Percentiles rank a stretch among this genome's conserved stretches.
These are phyloP conservation scores for Laticauda laticaudata DNA, from an alignment of 2,113 vertebrate genomes.

Conservation along the genomic window DNA sequence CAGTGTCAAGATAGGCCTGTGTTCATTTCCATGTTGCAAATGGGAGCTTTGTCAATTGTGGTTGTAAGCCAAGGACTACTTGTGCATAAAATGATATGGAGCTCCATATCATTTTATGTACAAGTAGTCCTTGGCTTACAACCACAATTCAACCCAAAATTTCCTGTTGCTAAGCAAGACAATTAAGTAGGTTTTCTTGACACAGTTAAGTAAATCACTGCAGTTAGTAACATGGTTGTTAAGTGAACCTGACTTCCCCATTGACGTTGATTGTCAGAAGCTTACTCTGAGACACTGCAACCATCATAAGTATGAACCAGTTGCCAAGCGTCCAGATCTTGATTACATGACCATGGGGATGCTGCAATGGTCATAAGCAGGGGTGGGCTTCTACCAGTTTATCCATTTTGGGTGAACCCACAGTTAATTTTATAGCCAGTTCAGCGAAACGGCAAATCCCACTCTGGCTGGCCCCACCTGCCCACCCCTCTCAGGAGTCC, in stretches of 20 bases:
- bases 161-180: neutral
- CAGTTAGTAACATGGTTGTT: neutral
- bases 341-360: neutral
- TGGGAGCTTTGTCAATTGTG: neutral
- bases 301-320: neutral
- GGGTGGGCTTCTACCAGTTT: too few relatives aligned
- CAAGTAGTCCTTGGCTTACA: neutral
- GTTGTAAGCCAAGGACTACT: neutral
- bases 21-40: neutral
- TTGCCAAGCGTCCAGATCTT: neutral
- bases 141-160: neutral
- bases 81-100: too few relatives aligned
- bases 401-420: too few relatives aligned
- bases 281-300: neutral
- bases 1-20: neutral
- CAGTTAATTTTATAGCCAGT: too few relatives aligned
- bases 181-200: neutral
- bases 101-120: neutral
- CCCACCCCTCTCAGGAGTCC: too few relatives aligned
- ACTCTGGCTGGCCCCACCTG: too few relatives aligned
- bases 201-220: neutral
- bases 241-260: neutral
- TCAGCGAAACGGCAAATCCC: too few relatives aligned
- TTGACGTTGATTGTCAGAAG: neutral
- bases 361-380: neutral